Conservation (phyloP, 2,113 vertebrate genomes). For the Thymallus thymallus region DNA sequence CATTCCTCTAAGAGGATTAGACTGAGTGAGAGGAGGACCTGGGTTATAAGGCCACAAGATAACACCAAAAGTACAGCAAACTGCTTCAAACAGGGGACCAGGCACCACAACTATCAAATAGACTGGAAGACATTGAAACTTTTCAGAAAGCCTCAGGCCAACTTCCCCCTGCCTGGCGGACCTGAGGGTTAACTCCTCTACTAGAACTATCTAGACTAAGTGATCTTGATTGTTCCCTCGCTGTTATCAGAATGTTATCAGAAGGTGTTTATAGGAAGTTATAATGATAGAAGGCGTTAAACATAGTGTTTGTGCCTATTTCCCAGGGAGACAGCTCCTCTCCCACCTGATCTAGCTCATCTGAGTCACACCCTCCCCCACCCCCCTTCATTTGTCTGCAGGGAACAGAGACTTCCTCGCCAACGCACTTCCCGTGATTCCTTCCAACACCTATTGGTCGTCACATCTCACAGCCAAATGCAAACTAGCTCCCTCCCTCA, state of each 20-base stretch:
- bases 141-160: constrained; percentile 26
- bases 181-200: constrained; percentile 17
- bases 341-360: constrained; percentile 61
- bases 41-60: constrained; percentile 64
- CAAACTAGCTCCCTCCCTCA: constrained; percentile 34
- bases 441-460: constrained; percentile 48
- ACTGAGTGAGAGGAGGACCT: constrained; percentile 42
- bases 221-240: too few relatives aligned
- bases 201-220: constrained; percentile 17
- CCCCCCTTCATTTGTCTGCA: background rate
- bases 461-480: constrained; percentile 47
- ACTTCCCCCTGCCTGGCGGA: constrained; percentile 23
- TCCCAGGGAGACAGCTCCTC: constrained; percentile 8
- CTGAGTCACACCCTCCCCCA: constrained; percentile 13
- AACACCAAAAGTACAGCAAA: constrained; percentile 62
- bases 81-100: constrained; percentile 50
- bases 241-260: too few relatives aligned
- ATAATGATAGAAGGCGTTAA: too few relatives aligned
- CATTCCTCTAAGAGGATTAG: constrained; percentile 72
- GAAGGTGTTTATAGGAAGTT: too few relatives aligned
- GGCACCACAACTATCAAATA: constrained; percentile 24
- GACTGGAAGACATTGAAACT: constrained; percentile 32
- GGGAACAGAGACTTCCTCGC: constrained; percentile 24
- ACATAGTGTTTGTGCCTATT: too few relatives aligned
- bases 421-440: constrained; percentile 32